Evolutionary conservation across 2,888 invertebrate genomes (phyloP).

Genomic region (Rhagonycha fulva): DNA sequence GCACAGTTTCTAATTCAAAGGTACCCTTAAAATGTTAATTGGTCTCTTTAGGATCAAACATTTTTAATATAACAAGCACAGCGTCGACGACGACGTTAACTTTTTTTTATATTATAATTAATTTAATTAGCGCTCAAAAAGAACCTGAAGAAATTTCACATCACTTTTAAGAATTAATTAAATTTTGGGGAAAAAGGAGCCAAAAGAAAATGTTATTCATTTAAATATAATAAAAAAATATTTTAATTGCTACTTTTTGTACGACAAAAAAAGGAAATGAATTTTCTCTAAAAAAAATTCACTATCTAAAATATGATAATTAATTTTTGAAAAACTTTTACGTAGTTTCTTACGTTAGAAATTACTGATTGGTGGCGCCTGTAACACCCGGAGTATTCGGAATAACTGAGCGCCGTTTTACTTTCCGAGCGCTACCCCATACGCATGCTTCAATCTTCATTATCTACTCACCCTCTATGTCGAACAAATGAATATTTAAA

Average conservation of each 20-base stretch:
- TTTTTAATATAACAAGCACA: slow-evolving; percentile 2
- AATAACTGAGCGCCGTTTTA: slow-evolving; percentile 43
- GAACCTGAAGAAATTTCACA: neutral
- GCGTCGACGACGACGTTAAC: neutral
- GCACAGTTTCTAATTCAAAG: slow-evolving; percentile 19
- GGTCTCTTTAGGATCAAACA: slow-evolving; percentile 3
- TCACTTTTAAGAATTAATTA: neutral
- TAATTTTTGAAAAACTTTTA: neutral
- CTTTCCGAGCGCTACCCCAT: slow-evolving; percentile 31
- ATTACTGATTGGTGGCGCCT: slow-evolving; percentile 24
- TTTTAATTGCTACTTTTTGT: neutral
- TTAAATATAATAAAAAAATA: neutral
- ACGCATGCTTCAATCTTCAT: slow-evolving; percentile 41
- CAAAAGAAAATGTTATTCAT: neutral
- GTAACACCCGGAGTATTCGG: slow-evolving; percentile 41
- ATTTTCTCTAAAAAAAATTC: neutral
- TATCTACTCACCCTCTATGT: slow-evolving; percentile 40
- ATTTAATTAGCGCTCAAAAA: neutral
- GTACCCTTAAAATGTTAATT: slow-evolving; percentile 10
- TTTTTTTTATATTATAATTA: neutral
- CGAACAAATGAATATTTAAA: slow-evolving; percentile 43
- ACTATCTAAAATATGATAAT: neutral
- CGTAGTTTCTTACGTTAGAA: neutral
- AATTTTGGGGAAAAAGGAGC: neutral
- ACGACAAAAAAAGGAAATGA: neutral